Conservation (phyloP, 2,888 invertebrate species). For the Scaptomyza cyrtandrae region DNA sequence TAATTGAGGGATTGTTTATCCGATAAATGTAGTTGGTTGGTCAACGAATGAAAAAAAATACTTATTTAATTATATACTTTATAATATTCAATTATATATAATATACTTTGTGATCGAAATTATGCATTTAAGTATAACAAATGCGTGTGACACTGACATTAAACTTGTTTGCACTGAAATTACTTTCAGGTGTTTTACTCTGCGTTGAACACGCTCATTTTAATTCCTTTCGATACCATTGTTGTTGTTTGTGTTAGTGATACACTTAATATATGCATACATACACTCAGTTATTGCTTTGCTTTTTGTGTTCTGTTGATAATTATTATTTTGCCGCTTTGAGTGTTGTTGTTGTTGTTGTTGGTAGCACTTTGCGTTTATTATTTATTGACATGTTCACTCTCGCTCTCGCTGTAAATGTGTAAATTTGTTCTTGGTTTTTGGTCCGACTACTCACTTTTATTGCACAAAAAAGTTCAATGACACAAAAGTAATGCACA, state of each 20-base stretch:
- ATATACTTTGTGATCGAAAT: not conserved
- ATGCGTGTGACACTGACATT: constrained; percentile 22
- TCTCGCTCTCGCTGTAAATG: constrained; percentile 34
- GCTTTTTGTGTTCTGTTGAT: constrained; percentile 22
- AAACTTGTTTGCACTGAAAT: constrained; percentile 19
- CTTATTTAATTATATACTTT: too few species aligned
- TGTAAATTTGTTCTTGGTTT: constrained; percentile 36
- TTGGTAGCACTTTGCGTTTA: constrained; percentile 34
- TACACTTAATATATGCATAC: constrained; percentile 30
- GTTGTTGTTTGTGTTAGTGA: constrained; percentile 38
- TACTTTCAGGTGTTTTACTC: constrained; percentile 38
- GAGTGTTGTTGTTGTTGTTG: constrained; percentile 43
- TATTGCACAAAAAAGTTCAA: constrained; percentile 74
- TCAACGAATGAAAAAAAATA: too few species aligned
- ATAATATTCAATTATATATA: too few species aligned
- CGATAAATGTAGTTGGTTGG: too few species aligned
- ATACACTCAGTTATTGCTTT: constrained; percentile 48
- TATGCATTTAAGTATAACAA: constrained; percentile 11
- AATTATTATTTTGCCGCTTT: constrained; percentile 46
- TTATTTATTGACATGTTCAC: constrained; percentile 27
- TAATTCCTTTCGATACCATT: constrained; percentile 15
- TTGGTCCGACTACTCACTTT: constrained; percentile 53
- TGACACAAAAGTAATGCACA: constrained; percentile 66
- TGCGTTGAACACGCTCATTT: constrained; percentile 28
- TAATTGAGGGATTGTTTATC: too few species aligned